Percentiles rank a stretch among this genome's conserved stretches.
Evolutionary conservation across 2,797 vertebrate genomes (phyloP).

Genomic region (Rousettus madagascariensis): DNA sequence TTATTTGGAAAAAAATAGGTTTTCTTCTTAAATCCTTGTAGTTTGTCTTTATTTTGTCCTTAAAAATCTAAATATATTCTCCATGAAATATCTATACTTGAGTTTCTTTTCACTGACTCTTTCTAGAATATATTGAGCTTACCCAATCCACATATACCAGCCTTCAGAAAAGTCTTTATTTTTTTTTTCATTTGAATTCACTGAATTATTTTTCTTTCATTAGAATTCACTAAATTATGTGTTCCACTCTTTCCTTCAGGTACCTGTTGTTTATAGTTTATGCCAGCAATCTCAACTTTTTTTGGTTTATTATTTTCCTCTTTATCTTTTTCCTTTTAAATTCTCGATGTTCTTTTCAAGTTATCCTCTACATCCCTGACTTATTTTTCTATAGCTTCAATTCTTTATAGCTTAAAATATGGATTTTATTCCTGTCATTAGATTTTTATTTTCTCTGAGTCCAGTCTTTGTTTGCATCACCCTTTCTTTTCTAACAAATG

Average conservation of each 20-base stretch:
- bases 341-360: background rate
- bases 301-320: background rate
- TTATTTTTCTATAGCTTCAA: background rate
- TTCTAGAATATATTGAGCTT: slow-evolving; percentile 11
- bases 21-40: background rate
- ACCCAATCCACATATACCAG: background rate
- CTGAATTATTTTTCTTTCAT: slow-evolving; percentile 38
- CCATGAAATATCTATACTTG: background rate
- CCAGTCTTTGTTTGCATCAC: background rate
- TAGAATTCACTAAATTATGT: slow-evolving; percentile 40
- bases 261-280: background rate
- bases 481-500: background rate
- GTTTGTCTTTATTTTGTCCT: background rate
- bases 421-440: background rate
- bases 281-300: background rate
- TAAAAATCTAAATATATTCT: slow-evolving; percentile 48
- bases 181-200: slow-evolving; percentile 56
- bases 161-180: background rate
- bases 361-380: background rate
- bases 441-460: background rate
- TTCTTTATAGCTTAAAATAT: background rate
- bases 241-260: background rate
- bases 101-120: slow-evolving; percentile 19
- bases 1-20: background rate
- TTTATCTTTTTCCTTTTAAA: background rate